Conservation (phyloP, 2,797 vertebrate genomes). For the Orestias chungarensis region DNA sequence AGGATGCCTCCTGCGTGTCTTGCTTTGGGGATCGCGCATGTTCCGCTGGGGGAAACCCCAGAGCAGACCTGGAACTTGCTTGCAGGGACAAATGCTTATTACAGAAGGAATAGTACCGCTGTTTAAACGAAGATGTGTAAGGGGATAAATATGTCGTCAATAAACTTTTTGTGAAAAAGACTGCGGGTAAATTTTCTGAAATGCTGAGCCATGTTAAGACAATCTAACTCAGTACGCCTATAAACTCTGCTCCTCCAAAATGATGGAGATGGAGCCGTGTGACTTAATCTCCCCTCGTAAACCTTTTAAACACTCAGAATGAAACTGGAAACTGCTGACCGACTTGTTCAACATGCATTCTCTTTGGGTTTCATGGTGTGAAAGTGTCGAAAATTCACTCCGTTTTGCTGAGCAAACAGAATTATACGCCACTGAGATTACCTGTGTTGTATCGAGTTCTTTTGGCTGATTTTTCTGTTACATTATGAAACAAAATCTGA, state of each 20-base stretch:
- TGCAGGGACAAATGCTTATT: background rate
- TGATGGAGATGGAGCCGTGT: background rate
- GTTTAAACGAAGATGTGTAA: background rate
- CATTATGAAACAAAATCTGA: constrained; percentile 12
- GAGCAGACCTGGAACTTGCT: background rate
- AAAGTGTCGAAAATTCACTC: background rate
- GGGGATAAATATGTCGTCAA: background rate
- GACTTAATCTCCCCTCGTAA: constrained; percentile 10
- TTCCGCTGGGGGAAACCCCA: background rate
- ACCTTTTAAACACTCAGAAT: constrained; percentile 33
- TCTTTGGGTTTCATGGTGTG: constrained; percentile 8
- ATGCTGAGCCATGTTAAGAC: background rate
- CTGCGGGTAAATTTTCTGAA: background rate
- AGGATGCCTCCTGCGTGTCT: background rate
- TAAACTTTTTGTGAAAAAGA: background rate
- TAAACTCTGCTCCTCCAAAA: no score
- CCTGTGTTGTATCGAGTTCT: constrained; percentile 1
- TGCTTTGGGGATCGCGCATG: background rate
- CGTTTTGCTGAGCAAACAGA: constrained; percentile 14
- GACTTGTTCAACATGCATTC: constrained; percentile 18
- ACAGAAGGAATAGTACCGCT: background rate
- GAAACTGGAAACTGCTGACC: constrained; percentile 15
- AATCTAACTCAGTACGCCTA: no score
- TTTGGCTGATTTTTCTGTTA: background rate
- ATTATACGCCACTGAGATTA: constrained; percentile 1